Conservation (phyloP, 2,888 invertebrate genomes). For the Exephanes ischioxanthus region DNA sequence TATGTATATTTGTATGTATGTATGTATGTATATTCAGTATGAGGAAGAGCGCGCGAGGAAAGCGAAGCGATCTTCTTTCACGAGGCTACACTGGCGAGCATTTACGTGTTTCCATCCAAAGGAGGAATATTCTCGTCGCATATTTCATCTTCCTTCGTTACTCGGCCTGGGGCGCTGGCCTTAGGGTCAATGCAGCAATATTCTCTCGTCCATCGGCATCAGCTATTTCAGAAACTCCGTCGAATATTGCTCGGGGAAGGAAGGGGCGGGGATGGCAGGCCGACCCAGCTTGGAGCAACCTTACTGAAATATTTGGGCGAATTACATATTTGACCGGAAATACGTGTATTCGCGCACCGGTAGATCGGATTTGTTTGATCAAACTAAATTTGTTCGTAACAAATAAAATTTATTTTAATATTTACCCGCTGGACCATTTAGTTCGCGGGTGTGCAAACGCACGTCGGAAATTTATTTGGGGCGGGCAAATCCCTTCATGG, state of each 20-base stretch:
- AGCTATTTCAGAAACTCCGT: not conserved
- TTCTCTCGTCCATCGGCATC: slow-evolving; percentile 10
- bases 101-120: not conserved
- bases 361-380: not conserved
- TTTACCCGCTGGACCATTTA: not conserved
- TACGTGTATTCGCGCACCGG: not conserved
- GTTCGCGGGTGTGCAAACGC: not conserved
- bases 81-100: not conserved
- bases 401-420: not conserved
- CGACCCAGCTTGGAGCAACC: not conserved
- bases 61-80: slow-evolving; percentile 36
- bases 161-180: not conserved
- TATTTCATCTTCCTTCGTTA: slow-evolving; percentile 11
- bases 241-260: not conserved
- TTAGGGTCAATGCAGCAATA: slow-evolving; percentile 6
- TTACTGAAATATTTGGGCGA: not conserved
- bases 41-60: not conserved
- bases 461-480: not conserved
- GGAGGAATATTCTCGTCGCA: slow-evolving; percentile 6
- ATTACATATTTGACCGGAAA: not conserved
- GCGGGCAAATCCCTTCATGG: not conserved
- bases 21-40: not conserved
- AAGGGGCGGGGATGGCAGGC: not conserved
- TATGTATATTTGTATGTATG: not conserved
- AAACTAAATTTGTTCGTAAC: not conserved